Base-by-base conservation (phyloP, 2,888 invertebrate genomes). In the Emesis furor region DNA sequence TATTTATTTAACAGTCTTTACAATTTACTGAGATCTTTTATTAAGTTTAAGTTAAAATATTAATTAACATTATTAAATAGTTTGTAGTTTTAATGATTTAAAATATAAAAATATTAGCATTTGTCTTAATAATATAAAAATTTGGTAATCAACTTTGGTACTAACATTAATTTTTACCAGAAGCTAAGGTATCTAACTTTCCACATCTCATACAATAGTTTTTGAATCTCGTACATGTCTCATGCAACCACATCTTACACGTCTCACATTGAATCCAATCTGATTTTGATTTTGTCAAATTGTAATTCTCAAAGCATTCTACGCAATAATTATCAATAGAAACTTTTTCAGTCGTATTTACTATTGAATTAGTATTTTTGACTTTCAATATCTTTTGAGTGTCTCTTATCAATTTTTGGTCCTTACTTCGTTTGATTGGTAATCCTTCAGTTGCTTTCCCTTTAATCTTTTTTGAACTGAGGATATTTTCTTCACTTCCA, bases 251-350 rank as follows among this genome's bases (percentile, higher is more conserved):
- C 80, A 82, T 82, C 73, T 35, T 59, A 82, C 80, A 85, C 71
- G 65, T 82, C 65, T 85, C n/a, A 78, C 82, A 82, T 82, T 78
- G 37, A 76, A 79, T 82, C 79, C 79, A 82, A 77, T 86, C 84
- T 83, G 79, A 83, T 83, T 83, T 85, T 42, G 81, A 86, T 74
- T 71, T 71, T 6, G 71, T 71, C 3, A 86, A 84, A 84, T 84
- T 87, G 37, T 88, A 87, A 84, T 86, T 84, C 35, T 88, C 82
- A 79, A 84, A 84, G 74, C 84, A 84, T 79, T 86, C 76, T 76
- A 65, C 78, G 67, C 82, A 78, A 83, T 80, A 78, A 79, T 85
- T 55, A 83, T 83, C 76, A 81, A 79, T 76, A 69, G 81, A 79
- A 79, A 75, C 71, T 81, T 81, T 55, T 85, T 82, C 68, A n/a